Evolutionary conservation across 2,797 vertebrate species (phyloP).

Genomic region (Ataeniobius toweri): DNA sequence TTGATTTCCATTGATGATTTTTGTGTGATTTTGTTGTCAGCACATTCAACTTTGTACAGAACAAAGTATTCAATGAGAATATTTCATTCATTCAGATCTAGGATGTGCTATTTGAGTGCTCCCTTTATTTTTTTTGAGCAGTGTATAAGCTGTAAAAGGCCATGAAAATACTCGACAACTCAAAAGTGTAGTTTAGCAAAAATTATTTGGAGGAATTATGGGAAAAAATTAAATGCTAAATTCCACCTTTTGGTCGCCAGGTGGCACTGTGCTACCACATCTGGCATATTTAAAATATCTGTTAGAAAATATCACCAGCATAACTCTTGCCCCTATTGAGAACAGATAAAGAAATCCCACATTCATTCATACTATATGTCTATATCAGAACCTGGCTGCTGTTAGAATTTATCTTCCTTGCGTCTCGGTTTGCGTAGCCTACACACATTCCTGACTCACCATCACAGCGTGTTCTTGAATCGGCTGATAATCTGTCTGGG

Average conservation of each 20-base stretch:
- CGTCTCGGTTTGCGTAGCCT: constrained; percentile 35
- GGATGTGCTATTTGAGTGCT: too few relatives aligned
- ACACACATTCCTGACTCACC: constrained; percentile 56
- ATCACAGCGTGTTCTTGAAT: constrained; percentile 65
- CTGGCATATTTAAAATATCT: background rate
- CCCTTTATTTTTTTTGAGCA: too few relatives aligned
- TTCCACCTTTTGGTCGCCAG: constrained; percentile 40
- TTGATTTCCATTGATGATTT: too few relatives aligned
- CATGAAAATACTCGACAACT: too few relatives aligned
- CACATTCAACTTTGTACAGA: too few relatives aligned
- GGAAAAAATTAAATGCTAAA: background rate
- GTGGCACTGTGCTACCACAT: constrained; percentile 47
- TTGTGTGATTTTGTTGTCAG: too few relatives aligned
- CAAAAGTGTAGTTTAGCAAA: background rate
- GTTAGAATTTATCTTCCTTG: constrained; percentile 24
- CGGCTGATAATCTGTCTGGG: constrained; percentile 68
- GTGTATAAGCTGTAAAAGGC: too few relatives aligned
- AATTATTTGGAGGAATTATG: background rate
- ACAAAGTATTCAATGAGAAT: too few relatives aligned
- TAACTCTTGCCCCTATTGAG: background rate
- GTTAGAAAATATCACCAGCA: background rate
- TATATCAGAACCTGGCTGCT: constrained; percentile 18
- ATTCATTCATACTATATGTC: constrained; percentile 10
- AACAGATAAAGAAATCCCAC: constrained; percentile 1
- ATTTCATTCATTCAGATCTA: too few relatives aligned